Percentiles rank a stretch among this genome's conserved stretches.
These are phyloP conservation scores for Stigmatopora argus DNA, from an alignment of 2,113 vertebrate genomes.

Conservation along the genomic window DNA sequence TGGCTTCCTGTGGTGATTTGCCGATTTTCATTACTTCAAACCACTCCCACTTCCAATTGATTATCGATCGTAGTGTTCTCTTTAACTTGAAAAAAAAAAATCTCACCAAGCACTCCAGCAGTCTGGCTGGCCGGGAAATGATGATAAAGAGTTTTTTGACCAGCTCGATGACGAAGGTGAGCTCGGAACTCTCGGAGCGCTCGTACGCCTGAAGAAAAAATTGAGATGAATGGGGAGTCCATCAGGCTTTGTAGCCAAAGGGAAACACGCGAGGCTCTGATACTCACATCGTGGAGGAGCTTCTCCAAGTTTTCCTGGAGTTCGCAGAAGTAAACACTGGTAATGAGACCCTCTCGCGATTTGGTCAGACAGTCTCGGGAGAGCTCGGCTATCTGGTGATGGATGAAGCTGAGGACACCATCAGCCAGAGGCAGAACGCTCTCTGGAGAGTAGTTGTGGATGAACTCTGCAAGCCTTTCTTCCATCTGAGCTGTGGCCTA, in stretches of 20 bases:
- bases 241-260: neutral
- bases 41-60: neutral
- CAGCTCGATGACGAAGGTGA: conserved; percentile 87
- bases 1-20: neutral
- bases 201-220: conserved; percentile 78
- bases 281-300: conserved; percentile 82
- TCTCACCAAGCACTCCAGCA: conserved; percentile 90
- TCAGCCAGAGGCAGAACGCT: conserved; percentile 84
- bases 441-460: conserved; percentile 78
- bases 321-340: conserved; percentile 87
- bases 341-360: conserved; percentile 85
- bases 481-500: conserved; percentile 96
- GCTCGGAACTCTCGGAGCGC: conserved; percentile 85
- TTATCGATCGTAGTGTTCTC: neutral
- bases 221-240: conserved; percentile 2
- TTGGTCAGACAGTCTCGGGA: conserved; percentile 88
- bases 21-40: neutral
- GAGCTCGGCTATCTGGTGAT: conserved; percentile 90
- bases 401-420: conserved; percentile 92
- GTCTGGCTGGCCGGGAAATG: conserved; percentile 85
- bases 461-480: conserved; percentile 83
- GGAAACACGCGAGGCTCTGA: neutral
- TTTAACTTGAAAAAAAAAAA: neutral
- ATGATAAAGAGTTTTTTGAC: conserved; percentile 92
- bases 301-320: conserved; percentile 93